A percentile compares a stretch with the other conserved stretches of the same genome.
phyloP scores from a whole-genome alignment of 1,140 invertebrate species.

The Stenopsyche tienmushanensis region DNA sequence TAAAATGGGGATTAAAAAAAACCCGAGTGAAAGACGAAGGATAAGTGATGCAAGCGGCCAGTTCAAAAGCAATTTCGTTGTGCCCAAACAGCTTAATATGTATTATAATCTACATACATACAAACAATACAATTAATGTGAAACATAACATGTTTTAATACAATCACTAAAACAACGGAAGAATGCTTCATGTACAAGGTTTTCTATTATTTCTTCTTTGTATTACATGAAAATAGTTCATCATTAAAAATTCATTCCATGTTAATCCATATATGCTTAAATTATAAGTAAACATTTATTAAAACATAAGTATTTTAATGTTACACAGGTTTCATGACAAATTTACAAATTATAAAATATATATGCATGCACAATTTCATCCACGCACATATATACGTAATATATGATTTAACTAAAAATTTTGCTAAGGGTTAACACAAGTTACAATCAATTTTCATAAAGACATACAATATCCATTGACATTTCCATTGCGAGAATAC shows the following conservation, averaged over 20 bases:
- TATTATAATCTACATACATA: conserved; percentile 23
- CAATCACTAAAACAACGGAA: conserved; percentile 18
- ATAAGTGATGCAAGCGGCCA: background rate
- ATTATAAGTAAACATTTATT: background rate
- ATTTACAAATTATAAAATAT: too few relatives aligned
- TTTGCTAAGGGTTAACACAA: background rate
- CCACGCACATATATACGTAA: too few relatives aligned
- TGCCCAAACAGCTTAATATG: conserved; percentile 24
- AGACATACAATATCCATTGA: background rate
- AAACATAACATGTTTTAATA: conserved; percentile 21
- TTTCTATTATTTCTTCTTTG: background rate
- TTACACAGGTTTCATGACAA: background rate
- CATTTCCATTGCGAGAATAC: background rate
- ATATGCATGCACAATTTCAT: too few relatives aligned
- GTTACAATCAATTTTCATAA: background rate
- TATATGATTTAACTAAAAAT: too few relatives aligned
- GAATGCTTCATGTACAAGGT: conserved; percentile 13
- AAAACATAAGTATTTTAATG: background rate
- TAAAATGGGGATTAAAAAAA: background rate
- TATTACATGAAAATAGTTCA: background rate
- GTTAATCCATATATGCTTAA: background rate
- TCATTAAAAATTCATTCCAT: background rate
- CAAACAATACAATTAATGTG: conserved; percentile 21
- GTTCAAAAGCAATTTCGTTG: conserved; percentile 3
- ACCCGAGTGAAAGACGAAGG: too few relatives aligned